Evolutionary conservation across 2,888 invertebrate genomes (phyloP).

Genomic region (Eupithecia insigniata): DNA sequence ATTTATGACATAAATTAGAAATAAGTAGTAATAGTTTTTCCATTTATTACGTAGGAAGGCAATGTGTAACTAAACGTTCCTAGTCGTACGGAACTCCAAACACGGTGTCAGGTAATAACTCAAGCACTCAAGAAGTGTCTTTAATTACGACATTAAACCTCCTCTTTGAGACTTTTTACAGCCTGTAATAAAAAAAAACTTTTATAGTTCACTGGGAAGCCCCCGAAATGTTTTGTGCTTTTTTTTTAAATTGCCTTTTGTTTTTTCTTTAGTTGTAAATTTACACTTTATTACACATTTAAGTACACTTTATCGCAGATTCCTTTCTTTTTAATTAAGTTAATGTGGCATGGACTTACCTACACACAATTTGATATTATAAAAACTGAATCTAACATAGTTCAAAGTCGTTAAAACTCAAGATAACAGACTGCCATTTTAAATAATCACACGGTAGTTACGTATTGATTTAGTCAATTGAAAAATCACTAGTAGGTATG

Average conservation of each 20-base stretch:
- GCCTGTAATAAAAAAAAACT: slow-evolving; percentile 38
- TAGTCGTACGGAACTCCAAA: slow-evolving; percentile 15
- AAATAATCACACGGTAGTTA: background rate
- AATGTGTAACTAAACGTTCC: background rate
- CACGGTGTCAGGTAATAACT: slow-evolving; percentile 38
- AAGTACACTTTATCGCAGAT: background rate
- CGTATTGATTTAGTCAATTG: background rate
- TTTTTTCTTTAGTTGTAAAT: background rate
- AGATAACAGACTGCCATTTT: background rate
- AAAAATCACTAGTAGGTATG: background rate
- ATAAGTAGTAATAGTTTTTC: background rate
- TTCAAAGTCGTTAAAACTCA: background rate
- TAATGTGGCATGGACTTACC: background rate
- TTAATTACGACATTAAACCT: slow-evolving; percentile 58
- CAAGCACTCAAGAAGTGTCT: slow-evolving; percentile 41
- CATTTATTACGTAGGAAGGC: background rate
- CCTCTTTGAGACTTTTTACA: slow-evolving; percentile 42
- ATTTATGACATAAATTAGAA: background rate
- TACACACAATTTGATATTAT: background rate
- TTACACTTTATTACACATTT: too few species aligned
- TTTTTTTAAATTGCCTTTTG: slow-evolving; percentile 9
- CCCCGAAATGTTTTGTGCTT: background rate
- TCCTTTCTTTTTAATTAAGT: background rate
- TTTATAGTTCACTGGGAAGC: slow-evolving; percentile 27
- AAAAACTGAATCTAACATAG: background rate